Percentiles rank a stretch among this genome's conserved stretches.
phyloP scores from a whole-genome alignment of 37 sponge, comb jelly and placozoan species.

The Ephydatia muelleri region DNA sequence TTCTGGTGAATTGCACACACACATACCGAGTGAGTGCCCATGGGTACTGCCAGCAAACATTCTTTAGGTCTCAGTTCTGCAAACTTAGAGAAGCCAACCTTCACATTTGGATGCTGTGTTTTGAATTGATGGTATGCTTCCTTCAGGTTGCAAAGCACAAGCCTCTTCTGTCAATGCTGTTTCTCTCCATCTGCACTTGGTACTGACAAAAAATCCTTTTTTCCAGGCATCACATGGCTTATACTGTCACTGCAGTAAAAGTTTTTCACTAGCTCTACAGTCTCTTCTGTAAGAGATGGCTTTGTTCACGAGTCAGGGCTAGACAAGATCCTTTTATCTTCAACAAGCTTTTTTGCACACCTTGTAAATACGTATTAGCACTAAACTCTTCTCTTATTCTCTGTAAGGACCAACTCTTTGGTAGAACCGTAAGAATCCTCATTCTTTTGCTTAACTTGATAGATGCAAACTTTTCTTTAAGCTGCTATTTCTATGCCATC shows the following conservation, averaged over 20 bases:
- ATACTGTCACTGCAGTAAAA: slow-evolving; percentile 25
- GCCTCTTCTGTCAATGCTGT: slow-evolving; percentile 20
- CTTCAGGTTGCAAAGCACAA: slow-evolving; percentile 10
- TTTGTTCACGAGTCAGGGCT: slow-evolving; percentile 19
- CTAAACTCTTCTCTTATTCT: slow-evolving; percentile 4
- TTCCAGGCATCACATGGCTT: slow-evolving; percentile 36
- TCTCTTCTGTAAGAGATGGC: neutral
- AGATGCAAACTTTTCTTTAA: slow-evolving; percentile 7
- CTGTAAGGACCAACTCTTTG: neutral
- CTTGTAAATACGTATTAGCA: neutral
- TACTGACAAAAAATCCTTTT: slow-evolving; percentile 30
- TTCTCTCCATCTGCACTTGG: neutral
- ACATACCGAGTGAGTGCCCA: too few species aligned
- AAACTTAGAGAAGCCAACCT: slow-evolving; percentile 39
- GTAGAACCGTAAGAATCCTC: slow-evolving; percentile 16
- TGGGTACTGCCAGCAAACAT: too few species aligned
- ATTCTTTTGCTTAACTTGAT: neutral
- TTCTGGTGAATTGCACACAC: too few species aligned
- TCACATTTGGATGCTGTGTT: neutral
- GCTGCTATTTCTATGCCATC: too few species aligned
- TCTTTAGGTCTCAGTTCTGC: slow-evolving; percentile 23
- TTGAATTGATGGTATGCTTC: slow-evolving; percentile 16
- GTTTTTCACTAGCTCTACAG: neutral
- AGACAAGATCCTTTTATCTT: slow-evolving; percentile 4
- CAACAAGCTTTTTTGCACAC: slow-evolving; percentile 24